Base-by-base conservation (phyloP, 2,888 invertebrate species). In the Saturnia pavonia region DNA sequence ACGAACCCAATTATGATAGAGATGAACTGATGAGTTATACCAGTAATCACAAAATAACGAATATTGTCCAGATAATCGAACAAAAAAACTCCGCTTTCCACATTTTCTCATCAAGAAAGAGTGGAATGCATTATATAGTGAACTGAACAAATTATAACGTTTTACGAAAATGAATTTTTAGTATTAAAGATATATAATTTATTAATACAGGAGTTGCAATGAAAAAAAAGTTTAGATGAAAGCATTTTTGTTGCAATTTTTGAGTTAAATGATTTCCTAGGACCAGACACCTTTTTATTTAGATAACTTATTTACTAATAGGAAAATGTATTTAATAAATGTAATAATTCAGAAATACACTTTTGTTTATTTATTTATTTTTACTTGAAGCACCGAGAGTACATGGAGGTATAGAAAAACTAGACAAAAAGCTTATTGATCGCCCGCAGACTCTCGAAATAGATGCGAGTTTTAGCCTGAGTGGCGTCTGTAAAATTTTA, bases 401-500 rank as follows among this genome's bases (percentile, higher is more conserved):
- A 9, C 40, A 54, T 68, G 19, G 54, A 54, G 54, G 48, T 34
- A 27, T 48, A 48, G 22, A 25, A 40, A 71, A 51, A 63, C 51
- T 69, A 68, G 63, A 71, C 65, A 65, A 51, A 65, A 11, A 12
- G 16, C 66, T 12, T 71, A 76, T 75, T 72, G 74, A 78, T 73
- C 74, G 74, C 51, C 68, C 27, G 71, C 68, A 69, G 72, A 67
- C 48, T 75, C 76, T 76, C 78, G 71, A 82, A 80, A 81, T 81
- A 84, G 77, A 74, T 68, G 69, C 71, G 72, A 72, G 70, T 76
- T 77, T 71, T 34, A 43, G n/a, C 72, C 72, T 57, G 74, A 72
- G 74, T 75, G 74, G 74, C 72, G 73, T 79, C 75, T 78, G 79
- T 72, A 74, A 72, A 77, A 73, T 75, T 76, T 75, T 72, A 76